Evolutionary conservation across 2,888 invertebrate genomes (phyloP), one percentile per base, ranked within the genome.

Genomic region (Fragum fragum): DNA sequence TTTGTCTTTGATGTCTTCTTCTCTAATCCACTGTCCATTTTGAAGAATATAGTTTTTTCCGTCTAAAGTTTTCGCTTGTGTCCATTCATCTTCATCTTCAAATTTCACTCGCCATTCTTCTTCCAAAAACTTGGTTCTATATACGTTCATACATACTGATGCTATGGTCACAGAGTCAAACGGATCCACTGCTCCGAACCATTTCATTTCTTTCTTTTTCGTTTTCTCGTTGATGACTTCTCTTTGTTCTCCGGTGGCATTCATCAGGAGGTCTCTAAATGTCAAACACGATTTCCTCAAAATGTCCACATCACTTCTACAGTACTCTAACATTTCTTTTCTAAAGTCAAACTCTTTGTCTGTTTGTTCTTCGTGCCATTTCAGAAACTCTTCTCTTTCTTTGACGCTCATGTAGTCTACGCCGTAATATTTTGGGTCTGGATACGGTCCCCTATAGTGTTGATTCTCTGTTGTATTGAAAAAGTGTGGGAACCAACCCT

Each of bases 391-490:
- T 5, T 32, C 21, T 61, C 83, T 61, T 21, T 75, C 77, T 68
- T 79, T 72, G 11, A 23, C 28, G 28, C 66, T 63, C 73, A 79
- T 79, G 52, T 69, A 79, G 61, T 69, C 73, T n/a, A n/a, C 16
- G 1, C 78, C 78, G 29, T 78, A 78, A 66, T n/a, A 68, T 18
- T 57, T n/a, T 18, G 55, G 39, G 1, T 78, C 69, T 1, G 73
- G 68, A 42, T 78, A 73, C 6, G 73, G 73, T 16, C 59, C 81
- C 11, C 76, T 61, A 69, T 85, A 83, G 9, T 69, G 47, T 61
- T 79, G 76, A 53, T 87, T 83, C 26, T 85, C 78, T n/a, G 36
- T 16, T 1, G 28, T 80, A 57, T 86, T 84, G 28, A 82, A 86
- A 28, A 75, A 76, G 42, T 76, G 76, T 3, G 70, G 76, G 42